Evolutionary conservation across 2,113 vertebrate species (phyloP).

Genomic region (Agelaius phoeniceus): DNA sequence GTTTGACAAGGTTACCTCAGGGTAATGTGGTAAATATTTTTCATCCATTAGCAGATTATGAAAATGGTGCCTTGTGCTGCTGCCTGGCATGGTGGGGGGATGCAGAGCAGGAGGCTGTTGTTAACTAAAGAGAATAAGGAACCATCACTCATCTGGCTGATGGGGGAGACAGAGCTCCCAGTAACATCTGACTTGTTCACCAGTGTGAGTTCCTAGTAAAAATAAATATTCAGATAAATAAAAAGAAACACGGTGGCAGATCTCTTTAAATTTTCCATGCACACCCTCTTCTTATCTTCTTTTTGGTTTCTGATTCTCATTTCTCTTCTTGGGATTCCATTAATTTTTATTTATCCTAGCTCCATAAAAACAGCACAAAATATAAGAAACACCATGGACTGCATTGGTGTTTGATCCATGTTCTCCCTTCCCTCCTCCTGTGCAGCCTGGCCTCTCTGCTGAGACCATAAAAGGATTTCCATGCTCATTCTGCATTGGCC

Average conservation of each 20-base stretch:
- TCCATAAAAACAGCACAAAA: neutral
- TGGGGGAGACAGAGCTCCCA: neutral
- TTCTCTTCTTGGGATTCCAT: neutral
- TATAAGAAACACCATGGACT: neutral
- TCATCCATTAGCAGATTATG: neutral
- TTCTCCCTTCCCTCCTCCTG: neutral
- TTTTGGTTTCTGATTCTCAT: neutral
- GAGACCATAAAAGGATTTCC: neutral
- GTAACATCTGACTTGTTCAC: neutral
- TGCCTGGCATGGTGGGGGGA: neutral
- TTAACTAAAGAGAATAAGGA: neutral
- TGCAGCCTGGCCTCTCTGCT: neutral
- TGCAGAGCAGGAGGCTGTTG: neutral
- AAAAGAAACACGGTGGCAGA: neutral
- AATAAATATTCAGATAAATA: neutral
- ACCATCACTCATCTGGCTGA: neutral
- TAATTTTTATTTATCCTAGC: neutral
- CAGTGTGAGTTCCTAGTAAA: rapidly evolving
- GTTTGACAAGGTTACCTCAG: neutral
- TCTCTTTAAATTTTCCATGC: neutral
- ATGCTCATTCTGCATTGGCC: neutral
- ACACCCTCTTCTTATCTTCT: neutral
- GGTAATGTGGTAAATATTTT: neutral
- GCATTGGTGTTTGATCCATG: rapidly evolving
- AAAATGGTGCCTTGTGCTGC: neutral